Evolutionary conservation across 2,797 vertebrate genomes (phyloP).

Genomic region (Leptodactylus fallax): DNA sequence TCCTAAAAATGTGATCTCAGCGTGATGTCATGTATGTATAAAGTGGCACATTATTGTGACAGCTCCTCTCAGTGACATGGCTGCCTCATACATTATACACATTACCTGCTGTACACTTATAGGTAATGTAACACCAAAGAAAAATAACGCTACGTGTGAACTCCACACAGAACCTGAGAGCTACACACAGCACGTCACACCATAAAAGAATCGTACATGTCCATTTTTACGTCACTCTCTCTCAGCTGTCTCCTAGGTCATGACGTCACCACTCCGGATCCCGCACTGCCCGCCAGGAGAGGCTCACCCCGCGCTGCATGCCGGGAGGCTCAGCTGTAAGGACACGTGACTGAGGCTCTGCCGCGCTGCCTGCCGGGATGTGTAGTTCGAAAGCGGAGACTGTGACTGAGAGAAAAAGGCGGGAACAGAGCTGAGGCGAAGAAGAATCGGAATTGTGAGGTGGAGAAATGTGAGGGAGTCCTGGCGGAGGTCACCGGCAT

Average conservation of each 20-base stretch:
- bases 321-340: not conserved
- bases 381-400: not conserved
- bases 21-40: no score
- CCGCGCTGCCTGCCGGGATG: not conserved
- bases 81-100: no score
- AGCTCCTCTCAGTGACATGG: no score
- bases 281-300: not conserved
- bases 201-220: no score
- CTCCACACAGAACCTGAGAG: no score
- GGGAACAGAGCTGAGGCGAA: not conserved
- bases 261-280: not conserved
- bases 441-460: no score
- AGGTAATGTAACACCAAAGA: no score
- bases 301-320: not conserved
- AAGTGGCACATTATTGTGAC: no score
- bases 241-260: not conserved
- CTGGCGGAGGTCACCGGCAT: no score
- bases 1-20: no score
- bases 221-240: not conserved
- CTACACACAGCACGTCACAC: not conserved
- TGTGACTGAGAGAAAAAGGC: not conserved
- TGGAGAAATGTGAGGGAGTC: not conserved
- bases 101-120: no score
- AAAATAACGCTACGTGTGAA: no score
- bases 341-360: not conserved